Evolutionary conservation across 2,888 invertebrate species (phyloP).

Genomic region (Unio delphinus): DNA sequence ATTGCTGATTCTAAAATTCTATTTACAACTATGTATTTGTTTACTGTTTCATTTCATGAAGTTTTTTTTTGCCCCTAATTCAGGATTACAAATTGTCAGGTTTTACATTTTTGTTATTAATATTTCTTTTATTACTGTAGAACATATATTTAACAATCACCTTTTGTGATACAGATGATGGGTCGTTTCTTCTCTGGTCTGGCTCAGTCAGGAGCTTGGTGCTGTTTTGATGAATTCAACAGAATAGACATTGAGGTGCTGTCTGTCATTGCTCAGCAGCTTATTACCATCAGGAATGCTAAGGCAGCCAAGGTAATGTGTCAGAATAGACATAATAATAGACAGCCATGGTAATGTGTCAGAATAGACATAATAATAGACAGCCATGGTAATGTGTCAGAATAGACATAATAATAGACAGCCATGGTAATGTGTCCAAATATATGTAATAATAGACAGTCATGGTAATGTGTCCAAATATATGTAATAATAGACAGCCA

Average conservation of each 20-base stretch:
- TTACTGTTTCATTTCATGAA: too few relatives aligned
- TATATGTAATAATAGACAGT: too few relatives aligned
- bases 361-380: too few relatives aligned
- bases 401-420: too few relatives aligned
- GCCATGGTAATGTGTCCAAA: too few relatives aligned
- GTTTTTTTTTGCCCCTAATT: not conserved
- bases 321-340: too few relatives aligned
- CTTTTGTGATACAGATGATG: conserved; percentile 80
- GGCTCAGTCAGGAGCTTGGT: conserved; percentile 93
- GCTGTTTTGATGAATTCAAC: conserved; percentile 93
- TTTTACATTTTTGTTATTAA: not conserved
- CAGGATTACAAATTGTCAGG: not conserved
- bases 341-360: too few relatives aligned
- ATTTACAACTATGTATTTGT: too few relatives aligned
- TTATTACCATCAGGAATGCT: conserved; percentile 89
- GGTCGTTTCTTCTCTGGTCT: conserved; percentile 91
- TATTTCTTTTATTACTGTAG: not conserved
- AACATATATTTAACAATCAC: not conserved
- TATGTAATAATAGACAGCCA: too few relatives aligned
- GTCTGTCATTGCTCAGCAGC: conserved; percentile 90
- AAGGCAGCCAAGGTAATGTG: conserved; percentile 78
- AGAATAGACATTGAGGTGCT: conserved; percentile 91
- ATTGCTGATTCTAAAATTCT: too few relatives aligned
- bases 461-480: too few relatives aligned
- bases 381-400: too few relatives aligned